Conservation (phyloP, 2,888 invertebrate genomes). For the Pandemis cinnamomeana region DNA sequence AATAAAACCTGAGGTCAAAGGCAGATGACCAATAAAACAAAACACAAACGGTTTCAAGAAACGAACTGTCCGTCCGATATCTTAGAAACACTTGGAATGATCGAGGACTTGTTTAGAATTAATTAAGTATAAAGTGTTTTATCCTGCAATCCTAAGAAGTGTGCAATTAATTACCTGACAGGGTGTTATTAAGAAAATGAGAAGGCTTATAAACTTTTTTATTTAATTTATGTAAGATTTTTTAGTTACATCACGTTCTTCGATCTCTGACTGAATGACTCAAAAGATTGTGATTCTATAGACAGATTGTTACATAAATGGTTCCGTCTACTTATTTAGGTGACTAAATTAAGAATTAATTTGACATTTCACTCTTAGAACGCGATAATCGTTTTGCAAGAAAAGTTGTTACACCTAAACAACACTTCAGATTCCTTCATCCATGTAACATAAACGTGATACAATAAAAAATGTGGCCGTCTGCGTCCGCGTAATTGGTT, state of each 20-base stretch:
- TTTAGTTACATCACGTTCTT: too few species aligned
- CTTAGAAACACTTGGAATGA: not conserved
- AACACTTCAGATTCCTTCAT: not conserved
- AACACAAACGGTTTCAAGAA: constrained; percentile 3
- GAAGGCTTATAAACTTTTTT: not conserved
- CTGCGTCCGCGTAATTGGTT: not conserved
- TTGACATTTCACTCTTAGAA: too few species aligned
- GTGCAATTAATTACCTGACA: constrained; percentile 11
- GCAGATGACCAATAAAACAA: constrained; percentile 15
- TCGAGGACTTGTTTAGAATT: not conserved
- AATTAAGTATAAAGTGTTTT: not conserved
- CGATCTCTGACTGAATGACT: too few species aligned
- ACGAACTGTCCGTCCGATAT: not conserved
- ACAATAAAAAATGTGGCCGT: not conserved
- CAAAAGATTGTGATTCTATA: too few species aligned
- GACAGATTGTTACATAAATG: too few species aligned
- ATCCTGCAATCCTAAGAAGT: constrained; percentile 2
- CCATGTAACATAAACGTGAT: not conserved
- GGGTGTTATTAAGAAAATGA: not conserved
- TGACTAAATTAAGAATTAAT: too few species aligned
- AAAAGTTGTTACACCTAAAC: too few species aligned
- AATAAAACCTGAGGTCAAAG: constrained; percentile 35
- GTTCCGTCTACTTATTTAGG: too few species aligned
- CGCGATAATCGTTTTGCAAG: too few species aligned
- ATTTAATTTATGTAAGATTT: not conserved